A percentile compares a stretch with the other conserved stretches of the same genome.
These are phyloP conservation scores for Anguilla japonica DNA, from an alignment of 2,113 vertebrate species.

Conservation along the genomic window DNA sequence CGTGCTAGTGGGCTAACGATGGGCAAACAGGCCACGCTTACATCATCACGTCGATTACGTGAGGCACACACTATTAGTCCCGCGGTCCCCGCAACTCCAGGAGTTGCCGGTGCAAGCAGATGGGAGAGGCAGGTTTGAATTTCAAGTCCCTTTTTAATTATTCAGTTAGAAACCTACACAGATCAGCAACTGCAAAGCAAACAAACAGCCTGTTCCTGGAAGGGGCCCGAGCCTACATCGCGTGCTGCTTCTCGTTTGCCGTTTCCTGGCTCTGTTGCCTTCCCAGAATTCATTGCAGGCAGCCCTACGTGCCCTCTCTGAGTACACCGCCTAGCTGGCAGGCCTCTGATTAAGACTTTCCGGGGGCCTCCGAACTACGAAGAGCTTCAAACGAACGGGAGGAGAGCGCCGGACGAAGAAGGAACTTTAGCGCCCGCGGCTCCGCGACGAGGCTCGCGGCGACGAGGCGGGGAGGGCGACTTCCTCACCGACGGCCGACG, in stretches of 20 bases:
- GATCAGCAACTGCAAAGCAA: not conserved
- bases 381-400: not conserved
- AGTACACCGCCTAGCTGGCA: not conserved
- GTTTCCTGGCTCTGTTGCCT: not conserved
- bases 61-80: not conserved
- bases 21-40: not conserved
- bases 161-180: not conserved
- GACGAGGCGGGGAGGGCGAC: not conserved
- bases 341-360: not conserved
- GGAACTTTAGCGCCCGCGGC: too few species aligned
- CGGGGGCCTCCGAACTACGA: not conserved
- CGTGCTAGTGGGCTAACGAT: not conserved
- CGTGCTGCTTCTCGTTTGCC: not conserved
- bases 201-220: not conserved
- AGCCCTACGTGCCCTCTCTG: not conserved
- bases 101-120: not conserved
- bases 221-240: not conserved
- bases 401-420: not conserved
- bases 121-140: not conserved
- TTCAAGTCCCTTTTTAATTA: conserved; percentile 2
- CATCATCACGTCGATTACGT: not conserved
- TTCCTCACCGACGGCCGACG: not conserved
- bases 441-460: not conserved
- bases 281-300: not conserved
- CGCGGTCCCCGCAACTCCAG: not conserved